Conservation (phyloP, 30 jellyfish, hydroid and myxozoan genomes). For the Morbakka virulenta region DNA sequence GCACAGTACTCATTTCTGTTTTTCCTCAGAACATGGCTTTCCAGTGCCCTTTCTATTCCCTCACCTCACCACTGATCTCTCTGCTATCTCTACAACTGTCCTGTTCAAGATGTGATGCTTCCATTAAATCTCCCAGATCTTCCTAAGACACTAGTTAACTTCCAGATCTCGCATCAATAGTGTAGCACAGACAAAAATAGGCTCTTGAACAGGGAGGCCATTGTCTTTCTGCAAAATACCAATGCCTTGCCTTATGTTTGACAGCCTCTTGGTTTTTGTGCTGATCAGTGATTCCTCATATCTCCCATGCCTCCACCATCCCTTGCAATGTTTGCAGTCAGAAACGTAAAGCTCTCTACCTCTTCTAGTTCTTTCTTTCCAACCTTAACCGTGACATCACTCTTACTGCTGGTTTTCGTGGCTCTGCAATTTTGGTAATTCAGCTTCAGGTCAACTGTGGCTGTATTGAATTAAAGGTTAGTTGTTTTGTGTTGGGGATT, state of each 20-base stretch:
- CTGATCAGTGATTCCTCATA: background rate
- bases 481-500: background rate
- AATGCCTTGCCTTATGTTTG: background rate
- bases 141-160: no score
- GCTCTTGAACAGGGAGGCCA: background rate
- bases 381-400: no score
- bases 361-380: background rate
- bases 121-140: no score
- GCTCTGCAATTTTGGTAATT: background rate
- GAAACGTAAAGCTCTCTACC: background rate
- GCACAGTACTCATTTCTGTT: background rate
- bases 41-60: no score
- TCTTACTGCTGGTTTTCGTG: background rate
- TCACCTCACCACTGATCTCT: no score
- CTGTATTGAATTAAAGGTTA: background rate
- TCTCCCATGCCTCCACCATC: background rate
- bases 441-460: background rate
- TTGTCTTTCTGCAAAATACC: background rate
- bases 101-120: no score
- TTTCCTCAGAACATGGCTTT: no score
- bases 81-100: no score
- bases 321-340: background rate
- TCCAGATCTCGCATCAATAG: background rate
- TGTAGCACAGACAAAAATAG: no score
- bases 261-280: background rate